Evolutionary conservation across 2,113 vertebrate genomes (phyloP).

Genomic region (Pedionomus torquatus): DNA sequence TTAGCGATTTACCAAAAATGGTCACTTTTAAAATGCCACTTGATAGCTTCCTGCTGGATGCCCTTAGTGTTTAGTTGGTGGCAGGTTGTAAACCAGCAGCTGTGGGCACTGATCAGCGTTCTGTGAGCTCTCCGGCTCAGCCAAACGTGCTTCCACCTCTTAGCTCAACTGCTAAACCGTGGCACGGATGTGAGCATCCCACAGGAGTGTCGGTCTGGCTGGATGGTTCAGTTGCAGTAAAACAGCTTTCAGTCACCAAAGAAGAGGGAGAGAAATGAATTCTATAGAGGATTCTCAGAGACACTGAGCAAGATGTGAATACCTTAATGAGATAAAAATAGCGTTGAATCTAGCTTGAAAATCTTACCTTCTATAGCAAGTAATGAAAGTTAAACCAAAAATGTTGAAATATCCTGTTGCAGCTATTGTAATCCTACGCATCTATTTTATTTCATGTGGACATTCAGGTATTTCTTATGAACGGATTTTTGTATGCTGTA

Average conservation of each 20-base stretch:
- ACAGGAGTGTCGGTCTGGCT: neutral
- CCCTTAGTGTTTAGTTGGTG: neutral
- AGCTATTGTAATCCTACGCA: neutral
- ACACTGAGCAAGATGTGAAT: neutral
- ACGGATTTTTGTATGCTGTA: neutral
- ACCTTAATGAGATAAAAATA: neutral
- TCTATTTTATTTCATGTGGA: neutral
- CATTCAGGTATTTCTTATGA: neutral
- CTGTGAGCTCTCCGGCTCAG: neutral
- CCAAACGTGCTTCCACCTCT: neutral
- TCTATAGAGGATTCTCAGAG: neutral
- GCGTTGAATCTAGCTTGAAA: neutral
- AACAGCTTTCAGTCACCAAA: neutral
- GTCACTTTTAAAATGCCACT: neutral
- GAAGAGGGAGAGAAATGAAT: neutral
- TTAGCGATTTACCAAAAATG: neutral
- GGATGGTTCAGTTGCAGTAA: neutral
- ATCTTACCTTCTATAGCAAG: neutral
- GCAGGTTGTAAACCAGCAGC: neutral
- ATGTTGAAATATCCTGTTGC: neutral
- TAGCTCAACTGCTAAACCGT: neutral
- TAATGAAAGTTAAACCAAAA: neutral
- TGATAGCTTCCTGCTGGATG: neutral
- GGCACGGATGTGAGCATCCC: neutral
- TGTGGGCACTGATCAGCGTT: rapidly evolving